phyloP scores from a whole-genome alignment of 2,113 vertebrate species.

The Cyanoramphus novaezelandiae region DNA sequence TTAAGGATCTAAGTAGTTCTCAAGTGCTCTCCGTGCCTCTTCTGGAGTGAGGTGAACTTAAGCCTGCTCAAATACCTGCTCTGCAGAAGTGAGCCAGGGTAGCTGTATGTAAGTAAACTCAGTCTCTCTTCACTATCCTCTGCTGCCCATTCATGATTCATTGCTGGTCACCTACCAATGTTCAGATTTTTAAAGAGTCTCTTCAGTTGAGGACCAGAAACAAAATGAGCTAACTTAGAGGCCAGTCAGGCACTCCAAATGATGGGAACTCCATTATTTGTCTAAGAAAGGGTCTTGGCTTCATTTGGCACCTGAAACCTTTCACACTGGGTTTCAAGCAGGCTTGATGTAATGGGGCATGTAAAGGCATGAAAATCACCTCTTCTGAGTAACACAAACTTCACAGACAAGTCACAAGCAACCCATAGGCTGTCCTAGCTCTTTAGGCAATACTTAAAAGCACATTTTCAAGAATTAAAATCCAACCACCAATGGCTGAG shows the following conservation, averaged over 20 bases:
- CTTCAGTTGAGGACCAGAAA: not conserved
- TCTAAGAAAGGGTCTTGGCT: not conserved
- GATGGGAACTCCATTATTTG: not conserved
- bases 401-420: not conserved
- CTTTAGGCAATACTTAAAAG: not conserved
- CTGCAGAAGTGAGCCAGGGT: not conserved
- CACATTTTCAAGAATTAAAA: not conserved
- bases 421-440: not conserved
- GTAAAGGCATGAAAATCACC: not conserved
- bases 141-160: not conserved
- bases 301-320: not conserved
- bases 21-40: not conserved
- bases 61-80: not conserved
- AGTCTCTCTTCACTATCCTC: not conserved
- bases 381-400: not conserved
- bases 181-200: not conserved
- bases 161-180: not conserved
- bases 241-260: not conserved
- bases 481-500: not conserved
- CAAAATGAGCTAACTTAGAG: not conserved
- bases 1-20: constrained; percentile 18
- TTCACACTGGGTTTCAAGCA: not conserved
- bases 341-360: not conserved
- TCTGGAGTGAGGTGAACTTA: not conserved
- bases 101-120: not conserved